Evolutionary conservation across 1,140 invertebrate species (phyloP), one percentile per base, ranked within the genome.

Genomic region (Plutomurus gul): DNA sequence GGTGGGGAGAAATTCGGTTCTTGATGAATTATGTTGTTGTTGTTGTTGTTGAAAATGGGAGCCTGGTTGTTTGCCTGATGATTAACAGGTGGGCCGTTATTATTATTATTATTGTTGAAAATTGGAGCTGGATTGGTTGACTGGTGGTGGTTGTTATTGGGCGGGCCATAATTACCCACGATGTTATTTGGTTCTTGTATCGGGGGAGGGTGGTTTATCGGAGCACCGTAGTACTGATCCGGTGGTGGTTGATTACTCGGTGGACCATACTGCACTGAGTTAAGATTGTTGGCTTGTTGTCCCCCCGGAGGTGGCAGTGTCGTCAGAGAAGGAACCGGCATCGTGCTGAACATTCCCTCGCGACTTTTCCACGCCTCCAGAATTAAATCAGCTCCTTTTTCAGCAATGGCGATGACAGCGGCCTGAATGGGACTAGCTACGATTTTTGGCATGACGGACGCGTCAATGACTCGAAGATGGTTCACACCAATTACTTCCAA

Each of bases 381-480:
- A 37, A 79, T 71, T 37, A 79, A 47, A 71, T 79, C 78, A 4
- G 72, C 72, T 27, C 70, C 47, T 75, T 79, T 79, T 60, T 79
- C 78, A 1, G 78, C 78, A 47, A 79, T 79, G 10, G 56, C 37
- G 8, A 70, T 56, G 5, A 46, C 43, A 6, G 72, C 73, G 3
- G 78, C 78, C 33, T 60, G 33, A 4, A 30, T 47, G 11, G 75
- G 74, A 75, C 72, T 71, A 65, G 25, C 78, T 3, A 46, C 22
- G 18, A 79, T 79, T 27, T 33, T 51, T 8, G 78, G 78, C 78
- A 79, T 79, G 1, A 79, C 56, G 8, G 37, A 46, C 5, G 78
- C 78, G 40, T 79, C 78, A 8, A 74, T 51, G 8, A 79, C 73
- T 30, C 78, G 33, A 22, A 79, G 43, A 47, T 76, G 72, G 47